Evolutionary conservation across 2,797 vertebrate species (phyloP).

Genomic region (Cuniculus paca): DNA sequence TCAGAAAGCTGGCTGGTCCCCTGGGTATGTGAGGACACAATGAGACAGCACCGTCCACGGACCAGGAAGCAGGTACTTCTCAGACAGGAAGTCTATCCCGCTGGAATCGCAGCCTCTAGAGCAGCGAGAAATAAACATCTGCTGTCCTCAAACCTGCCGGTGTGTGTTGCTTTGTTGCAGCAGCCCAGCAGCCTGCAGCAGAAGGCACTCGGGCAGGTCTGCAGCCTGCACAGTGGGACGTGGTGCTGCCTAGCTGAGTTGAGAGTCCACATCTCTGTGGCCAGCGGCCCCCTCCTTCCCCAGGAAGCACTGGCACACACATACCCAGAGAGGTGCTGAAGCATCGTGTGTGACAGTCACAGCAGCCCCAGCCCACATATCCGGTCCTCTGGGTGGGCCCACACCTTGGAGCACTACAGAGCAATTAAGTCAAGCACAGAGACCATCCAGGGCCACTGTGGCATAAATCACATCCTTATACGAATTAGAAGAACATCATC

Average conservation of each 20-base stretch:
- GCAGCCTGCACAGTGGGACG: accelerated
- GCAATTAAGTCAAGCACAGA: neutral
- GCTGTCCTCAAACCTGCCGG: neutral
- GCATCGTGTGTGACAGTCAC: neutral
- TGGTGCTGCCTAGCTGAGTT: neutral
- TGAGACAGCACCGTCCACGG: no score
- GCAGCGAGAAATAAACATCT: neutral
- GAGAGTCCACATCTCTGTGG: neutral
- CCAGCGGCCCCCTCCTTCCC: neutral
- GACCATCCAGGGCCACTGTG: neutral
- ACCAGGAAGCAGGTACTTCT: neutral
- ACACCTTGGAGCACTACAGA: neutral
- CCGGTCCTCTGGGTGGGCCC: neutral
- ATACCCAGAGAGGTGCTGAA: neutral
- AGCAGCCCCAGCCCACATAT: neutral
- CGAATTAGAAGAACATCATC: neutral
- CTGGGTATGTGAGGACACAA: neutral
- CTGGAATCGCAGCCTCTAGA: neutral
- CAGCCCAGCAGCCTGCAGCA: neutral
- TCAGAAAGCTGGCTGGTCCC: neutral
- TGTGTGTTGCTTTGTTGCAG: neutral
- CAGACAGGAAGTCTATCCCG: neutral
- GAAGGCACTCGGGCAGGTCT: accelerated
- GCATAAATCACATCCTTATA: neutral
- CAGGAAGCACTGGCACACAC: neutral